Conservation (phyloP, 2,797 vertebrate genomes). For the Cottoperca gobio region DNA sequence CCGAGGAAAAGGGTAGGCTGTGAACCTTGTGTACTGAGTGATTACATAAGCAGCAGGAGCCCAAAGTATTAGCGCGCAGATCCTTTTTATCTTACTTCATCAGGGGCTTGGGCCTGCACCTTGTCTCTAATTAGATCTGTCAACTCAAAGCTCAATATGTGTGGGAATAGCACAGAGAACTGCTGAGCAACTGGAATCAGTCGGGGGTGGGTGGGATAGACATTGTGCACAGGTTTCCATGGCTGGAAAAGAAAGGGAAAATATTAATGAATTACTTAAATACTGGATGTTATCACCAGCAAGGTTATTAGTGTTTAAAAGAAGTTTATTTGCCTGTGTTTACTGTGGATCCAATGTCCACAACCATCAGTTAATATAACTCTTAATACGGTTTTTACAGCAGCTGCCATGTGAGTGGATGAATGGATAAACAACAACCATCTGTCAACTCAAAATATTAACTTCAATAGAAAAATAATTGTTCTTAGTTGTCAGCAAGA, state of each 20-base stretch:
- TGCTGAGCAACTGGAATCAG: constrained; percentile 62
- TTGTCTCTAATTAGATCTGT: constrained; percentile 77
- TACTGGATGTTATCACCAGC: constrained; percentile 1
- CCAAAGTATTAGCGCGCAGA: constrained; percentile 55
- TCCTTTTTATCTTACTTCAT: constrained; percentile 60
- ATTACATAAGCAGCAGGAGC: constrained; percentile 59
- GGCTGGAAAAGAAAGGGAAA: constrained; percentile 2
- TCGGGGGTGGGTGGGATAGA: not conserved
- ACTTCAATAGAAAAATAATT: not conserved
- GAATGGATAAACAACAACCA: constrained; percentile 28
- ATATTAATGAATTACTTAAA: constrained; percentile 6
- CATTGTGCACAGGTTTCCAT: constrained; percentile 14
- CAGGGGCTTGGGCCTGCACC: constrained; percentile 48
- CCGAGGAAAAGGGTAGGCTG: constrained; percentile 30
- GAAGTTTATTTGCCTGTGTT: not conserved
- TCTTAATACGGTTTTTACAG: constrained; percentile 5
- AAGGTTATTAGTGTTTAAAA: not conserved
- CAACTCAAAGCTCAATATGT: constrained; percentile 67
- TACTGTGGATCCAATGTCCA: not conserved
- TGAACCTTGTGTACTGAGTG: constrained; percentile 39
- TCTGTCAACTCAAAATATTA: not conserved
- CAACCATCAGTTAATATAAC: not conserved
- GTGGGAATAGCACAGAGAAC: constrained; percentile 65
- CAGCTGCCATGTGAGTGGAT: constrained; percentile 7
- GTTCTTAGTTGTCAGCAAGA: no score